Percentiles rank a stretch among this genome's conserved stretches.
Conservation (phyloP, 1,140 invertebrate genomes). For the Belonocnema kinseyi region DNA sequence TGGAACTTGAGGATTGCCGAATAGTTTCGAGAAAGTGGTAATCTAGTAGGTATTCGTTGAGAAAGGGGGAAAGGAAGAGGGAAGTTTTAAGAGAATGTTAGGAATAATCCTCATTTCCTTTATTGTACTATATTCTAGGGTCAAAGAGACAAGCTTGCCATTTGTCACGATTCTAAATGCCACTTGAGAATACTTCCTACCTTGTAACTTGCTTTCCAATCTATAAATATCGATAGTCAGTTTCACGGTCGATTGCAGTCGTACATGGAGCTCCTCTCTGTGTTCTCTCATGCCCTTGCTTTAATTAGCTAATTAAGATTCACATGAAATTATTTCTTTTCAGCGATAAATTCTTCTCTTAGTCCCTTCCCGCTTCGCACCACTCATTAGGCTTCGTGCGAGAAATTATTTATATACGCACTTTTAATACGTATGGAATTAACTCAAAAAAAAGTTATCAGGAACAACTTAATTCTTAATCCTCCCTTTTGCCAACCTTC, state of each 20-base stretch:
- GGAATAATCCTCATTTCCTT: conserved; percentile 24
- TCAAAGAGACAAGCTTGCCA: conserved; percentile 28
- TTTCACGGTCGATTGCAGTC: conserved; percentile 27
- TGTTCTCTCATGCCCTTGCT: conserved; percentile 8
- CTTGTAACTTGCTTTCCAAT: conserved; percentile 30
- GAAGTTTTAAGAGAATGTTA: conserved; percentile 22
- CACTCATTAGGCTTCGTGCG: not conserved
- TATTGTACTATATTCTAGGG: conserved; percentile 21
- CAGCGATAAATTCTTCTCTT: not conserved
- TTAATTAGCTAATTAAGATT: conserved; percentile 31
- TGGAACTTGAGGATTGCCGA: conserved; percentile 4
- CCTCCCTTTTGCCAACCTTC: not conserved
- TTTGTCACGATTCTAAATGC: conserved; percentile 24
- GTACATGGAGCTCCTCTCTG: conserved; percentile 15
- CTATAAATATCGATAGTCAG: conserved; percentile 27
- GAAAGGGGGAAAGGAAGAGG: not conserved
- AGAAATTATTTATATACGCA: not conserved
- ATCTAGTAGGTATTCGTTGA: not conserved
- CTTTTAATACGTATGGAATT: conserved; percentile 5
- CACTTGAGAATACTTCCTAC: conserved; percentile 29
- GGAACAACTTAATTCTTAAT: conserved; percentile 1
- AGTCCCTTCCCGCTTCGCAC: not conserved
- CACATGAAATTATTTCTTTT: conserved; percentile 15
- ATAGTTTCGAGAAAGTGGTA: not conserved
- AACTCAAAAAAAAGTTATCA: not conserved